These are phyloP conservation scores for Cuculus canorus DNA, from an alignment of 2,797 vertebrate genomes.

Conservation along the genomic window DNA sequence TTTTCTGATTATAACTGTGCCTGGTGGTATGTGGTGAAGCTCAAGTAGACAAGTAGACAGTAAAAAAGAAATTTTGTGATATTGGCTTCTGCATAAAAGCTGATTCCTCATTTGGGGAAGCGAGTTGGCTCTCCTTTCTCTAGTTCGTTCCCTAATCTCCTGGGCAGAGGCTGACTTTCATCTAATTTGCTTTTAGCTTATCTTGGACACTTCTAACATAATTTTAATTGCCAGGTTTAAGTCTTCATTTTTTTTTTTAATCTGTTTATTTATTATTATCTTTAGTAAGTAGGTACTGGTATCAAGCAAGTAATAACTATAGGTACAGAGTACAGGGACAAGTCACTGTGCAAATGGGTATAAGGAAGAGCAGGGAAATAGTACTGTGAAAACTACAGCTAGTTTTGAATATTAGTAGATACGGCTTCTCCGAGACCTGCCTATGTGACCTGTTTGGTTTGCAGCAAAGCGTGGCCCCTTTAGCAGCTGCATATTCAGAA, in stretches of 20 bases:
- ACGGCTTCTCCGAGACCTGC: not conserved
- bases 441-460: not conserved
- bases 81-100: not conserved
- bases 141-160: not conserved
- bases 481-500: not conserved
- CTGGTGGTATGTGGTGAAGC: not conserved
- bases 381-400: not conserved
- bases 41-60: no score
- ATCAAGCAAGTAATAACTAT: not conserved
- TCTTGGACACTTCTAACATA: not conserved
- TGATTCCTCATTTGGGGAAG: not conserved
- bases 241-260: not conserved
- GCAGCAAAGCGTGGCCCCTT: not conserved
- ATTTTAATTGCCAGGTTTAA: not conserved
- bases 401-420: not conserved
- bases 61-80: not conserved
- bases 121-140: not conserved
- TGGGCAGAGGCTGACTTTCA: not conserved
- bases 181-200: not conserved
- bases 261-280: not conserved
- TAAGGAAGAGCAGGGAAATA: not conserved
- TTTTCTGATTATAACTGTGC: not conserved
- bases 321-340: not conserved
- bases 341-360: fast-evolving
- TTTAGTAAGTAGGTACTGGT: not conserved